phyloP scores from a whole-genome alignment of 2,797 vertebrate species.

The Sebastes itinus region DNA sequence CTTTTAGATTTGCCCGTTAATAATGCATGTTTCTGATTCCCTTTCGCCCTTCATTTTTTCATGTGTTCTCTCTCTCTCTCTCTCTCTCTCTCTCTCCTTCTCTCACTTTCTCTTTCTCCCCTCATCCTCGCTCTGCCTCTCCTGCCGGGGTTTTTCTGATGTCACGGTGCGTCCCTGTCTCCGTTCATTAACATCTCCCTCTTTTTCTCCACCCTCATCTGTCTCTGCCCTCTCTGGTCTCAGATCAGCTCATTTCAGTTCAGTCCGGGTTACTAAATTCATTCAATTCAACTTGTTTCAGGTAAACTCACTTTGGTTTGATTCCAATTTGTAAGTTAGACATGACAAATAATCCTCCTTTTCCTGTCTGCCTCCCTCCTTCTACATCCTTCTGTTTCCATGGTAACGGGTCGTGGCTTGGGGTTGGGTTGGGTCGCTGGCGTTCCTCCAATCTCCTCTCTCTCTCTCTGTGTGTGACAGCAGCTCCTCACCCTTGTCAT shows the following conservation, averaged over 20 bases:
- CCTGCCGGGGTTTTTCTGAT: conserved; percentile 15
- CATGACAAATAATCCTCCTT: not conserved
- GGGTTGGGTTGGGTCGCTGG: conserved; percentile 33
- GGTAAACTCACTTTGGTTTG: not conserved
- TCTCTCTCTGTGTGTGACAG: not conserved
- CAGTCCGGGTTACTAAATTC: not conserved
- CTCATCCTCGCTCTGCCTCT: conserved; percentile 24
- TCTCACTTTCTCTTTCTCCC: conserved; percentile 1
- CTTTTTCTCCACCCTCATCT: conserved; percentile 9
- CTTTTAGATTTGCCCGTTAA: conserved; percentile 74
- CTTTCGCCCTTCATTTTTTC: conserved; percentile 52
- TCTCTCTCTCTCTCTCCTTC: not conserved
- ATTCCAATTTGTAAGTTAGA: not conserved
- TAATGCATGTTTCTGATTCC: conserved; percentile 72
- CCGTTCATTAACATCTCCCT: conserved; percentile 51
- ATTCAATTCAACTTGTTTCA: not conserved
- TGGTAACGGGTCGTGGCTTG: conserved; percentile 58
- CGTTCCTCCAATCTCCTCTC: not conserved
- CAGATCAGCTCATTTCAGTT: conserved; percentile 15
- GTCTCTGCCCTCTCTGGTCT: conserved; percentile 30
- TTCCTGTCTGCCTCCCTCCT: not conserved
- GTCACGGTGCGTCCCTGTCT: conserved; percentile 49
- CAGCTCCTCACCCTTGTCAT: conserved; percentile 8
- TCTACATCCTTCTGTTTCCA: conserved; percentile 49
- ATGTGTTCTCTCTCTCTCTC: conserved; percentile 23